These are phyloP conservation scores for Parus major DNA, from an alignment of 2,113 vertebrate genomes.

Conservation along the genomic window DNA sequence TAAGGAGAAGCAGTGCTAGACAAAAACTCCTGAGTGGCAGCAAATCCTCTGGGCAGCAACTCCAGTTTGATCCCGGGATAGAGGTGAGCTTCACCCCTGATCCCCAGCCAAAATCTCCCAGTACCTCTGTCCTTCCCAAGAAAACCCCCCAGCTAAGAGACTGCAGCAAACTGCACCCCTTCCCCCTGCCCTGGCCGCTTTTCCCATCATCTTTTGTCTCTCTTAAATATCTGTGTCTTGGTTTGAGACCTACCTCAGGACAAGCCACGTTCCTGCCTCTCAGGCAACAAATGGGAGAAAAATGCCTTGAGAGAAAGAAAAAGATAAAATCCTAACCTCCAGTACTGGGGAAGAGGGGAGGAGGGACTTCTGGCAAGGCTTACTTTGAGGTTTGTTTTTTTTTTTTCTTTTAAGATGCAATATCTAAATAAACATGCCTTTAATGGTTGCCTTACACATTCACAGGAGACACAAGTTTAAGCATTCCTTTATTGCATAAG, in stretches of 20 bases:
- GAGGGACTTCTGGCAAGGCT: neutral
- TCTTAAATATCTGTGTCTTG: neutral
- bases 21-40: neutral
- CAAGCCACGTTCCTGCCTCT: neutral
- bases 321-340: neutral
- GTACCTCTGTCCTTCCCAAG: neutral
- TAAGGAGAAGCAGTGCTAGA: neutral
- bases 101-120: accelerated
- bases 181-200: neutral
- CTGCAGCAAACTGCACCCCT: neutral
- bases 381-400: neutral
- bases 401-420: neutral
- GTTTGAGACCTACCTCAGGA: neutral
- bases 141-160: neutral
- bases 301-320: neutral
- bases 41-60: neutral
- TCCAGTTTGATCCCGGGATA: neutral
- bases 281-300: neutral
- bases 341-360: neutral
- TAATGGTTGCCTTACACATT: neutral
- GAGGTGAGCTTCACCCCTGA: neutral
- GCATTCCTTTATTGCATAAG: neutral
- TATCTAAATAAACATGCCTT: neutral
- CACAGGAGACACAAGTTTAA: neutral
- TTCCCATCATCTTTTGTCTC: neutral